These are phyloP conservation scores for Podabrus alpinus DNA, from an alignment of 2,888 invertebrate genomes.

Conservation along the genomic window DNA sequence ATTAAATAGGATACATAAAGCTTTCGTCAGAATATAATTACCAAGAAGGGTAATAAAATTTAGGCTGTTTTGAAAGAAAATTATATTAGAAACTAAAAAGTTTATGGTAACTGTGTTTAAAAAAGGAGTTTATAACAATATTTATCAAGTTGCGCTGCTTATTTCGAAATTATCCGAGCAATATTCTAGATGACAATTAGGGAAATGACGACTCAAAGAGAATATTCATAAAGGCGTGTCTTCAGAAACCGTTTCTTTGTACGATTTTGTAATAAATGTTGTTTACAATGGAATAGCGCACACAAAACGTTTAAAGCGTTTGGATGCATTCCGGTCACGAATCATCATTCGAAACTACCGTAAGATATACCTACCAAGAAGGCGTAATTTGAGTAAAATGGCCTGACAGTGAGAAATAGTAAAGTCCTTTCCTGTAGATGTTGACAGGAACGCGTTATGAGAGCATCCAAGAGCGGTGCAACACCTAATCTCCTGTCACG, in stretches of 20 bases:
- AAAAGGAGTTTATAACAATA: conserved; percentile 20
- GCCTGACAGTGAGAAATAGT: conserved; percentile 53
- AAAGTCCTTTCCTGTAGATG: conserved; percentile 49
- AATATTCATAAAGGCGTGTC: conserved; percentile 24
- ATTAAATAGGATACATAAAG: not conserved
- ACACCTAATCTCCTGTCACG: conserved; percentile 30
- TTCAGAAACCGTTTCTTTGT: conserved; percentile 37
- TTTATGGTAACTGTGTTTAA: conserved; percentile 8
- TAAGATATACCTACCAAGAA: conserved; percentile 45
- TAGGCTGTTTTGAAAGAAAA: not conserved
- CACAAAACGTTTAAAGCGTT: conserved; percentile 32
- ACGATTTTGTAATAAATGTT: conserved; percentile 40
- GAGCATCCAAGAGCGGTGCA: conserved; percentile 26
- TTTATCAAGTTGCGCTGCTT: conserved; percentile 22
- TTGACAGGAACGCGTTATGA: conserved; percentile 46
- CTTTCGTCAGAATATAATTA: not conserved
- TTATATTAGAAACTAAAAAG: conserved; percentile 6
- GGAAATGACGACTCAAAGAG: conserved; percentile 21
- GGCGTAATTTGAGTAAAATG: conserved; percentile 52
- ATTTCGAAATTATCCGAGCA: conserved; percentile 25
- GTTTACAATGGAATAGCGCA: conserved; percentile 32
- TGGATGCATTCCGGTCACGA: conserved; percentile 49
- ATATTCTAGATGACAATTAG: conserved; percentile 21
- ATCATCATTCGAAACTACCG: conserved; percentile 46
- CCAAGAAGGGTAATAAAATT: not conserved